phyloP scores from a whole-genome alignment of 2,113 vertebrate genomes.

The Rhizomys pruinosus region DNA sequence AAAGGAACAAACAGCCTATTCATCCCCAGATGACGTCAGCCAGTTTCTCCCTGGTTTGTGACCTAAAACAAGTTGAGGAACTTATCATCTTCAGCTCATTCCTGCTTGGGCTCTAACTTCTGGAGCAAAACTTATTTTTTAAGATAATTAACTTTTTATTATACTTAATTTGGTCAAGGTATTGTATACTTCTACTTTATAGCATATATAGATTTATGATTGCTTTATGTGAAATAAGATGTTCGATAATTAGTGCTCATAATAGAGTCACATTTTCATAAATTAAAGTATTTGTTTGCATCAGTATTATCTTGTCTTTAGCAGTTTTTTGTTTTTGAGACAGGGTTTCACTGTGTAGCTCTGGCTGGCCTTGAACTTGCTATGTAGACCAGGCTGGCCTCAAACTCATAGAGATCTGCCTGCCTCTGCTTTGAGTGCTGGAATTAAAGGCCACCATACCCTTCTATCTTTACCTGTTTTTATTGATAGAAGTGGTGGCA shows the following conservation, averaged over 20 bases:
- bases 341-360: too few species aligned
- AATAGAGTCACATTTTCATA: background rate
- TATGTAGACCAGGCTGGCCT: too few species aligned
- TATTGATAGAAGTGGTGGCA: background rate
- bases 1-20: conserved; percentile 42
- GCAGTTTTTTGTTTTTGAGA: background rate
- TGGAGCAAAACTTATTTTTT: background rate
- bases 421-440: too few species aligned
- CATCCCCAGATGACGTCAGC: conserved; percentile 16
- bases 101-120: conserved; percentile 17
- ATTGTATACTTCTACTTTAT: background rate
- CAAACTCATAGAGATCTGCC: too few species aligned
- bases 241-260: background rate
- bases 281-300: background rate
- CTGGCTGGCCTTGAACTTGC: too few species aligned
- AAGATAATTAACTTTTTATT: conserved; percentile 25
- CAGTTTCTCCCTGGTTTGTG: conserved; percentile 24
- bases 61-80: conserved; percentile 27
- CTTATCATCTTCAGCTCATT: background rate
- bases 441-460: too few species aligned
- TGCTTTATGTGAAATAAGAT: conserved; percentile 30
- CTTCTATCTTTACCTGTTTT: background rate
- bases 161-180: conserved; percentile 20
- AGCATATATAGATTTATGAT: conserved; percentile 10
- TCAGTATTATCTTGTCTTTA: conserved; percentile 4